Evolutionary conservation across 1,140 invertebrate genomes (phyloP).

Genomic region (Phymorhynchus buccinoides): DNA sequence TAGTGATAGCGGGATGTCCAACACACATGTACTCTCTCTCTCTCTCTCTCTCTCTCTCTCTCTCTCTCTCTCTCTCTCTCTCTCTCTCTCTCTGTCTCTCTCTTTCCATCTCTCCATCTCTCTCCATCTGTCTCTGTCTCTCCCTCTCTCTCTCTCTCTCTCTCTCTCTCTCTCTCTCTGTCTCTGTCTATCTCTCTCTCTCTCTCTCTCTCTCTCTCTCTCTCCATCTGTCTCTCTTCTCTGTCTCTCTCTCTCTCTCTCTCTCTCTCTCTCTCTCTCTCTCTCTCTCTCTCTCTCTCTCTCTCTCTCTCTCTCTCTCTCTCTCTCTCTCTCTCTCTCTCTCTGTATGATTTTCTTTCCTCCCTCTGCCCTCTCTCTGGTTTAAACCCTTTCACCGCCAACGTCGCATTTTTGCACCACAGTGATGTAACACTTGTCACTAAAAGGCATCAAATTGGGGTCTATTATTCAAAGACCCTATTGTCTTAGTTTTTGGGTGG

Average conservation of each 20-base stretch:
- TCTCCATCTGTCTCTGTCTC: background rate
- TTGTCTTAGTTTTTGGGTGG: too few species aligned
- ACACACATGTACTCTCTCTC: too few species aligned
- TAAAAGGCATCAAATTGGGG: too few species aligned
- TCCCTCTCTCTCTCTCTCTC: background rate
- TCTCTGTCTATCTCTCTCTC: background rate
- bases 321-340: background rate
- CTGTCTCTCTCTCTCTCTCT: background rate
- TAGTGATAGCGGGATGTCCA: too few species aligned
- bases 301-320: background rate
- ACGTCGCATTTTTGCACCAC: background rate
- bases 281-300: slow-evolving; percentile 1
- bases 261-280: background rate
- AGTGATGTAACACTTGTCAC: too few species aligned
- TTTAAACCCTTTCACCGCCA: background rate
- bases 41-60: background rate
- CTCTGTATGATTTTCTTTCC: background rate
- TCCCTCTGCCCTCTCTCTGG: too few species aligned
- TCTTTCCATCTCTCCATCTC: background rate
- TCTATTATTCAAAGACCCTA: too few species aligned
- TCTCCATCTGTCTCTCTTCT: background rate
- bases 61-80: too few species aligned
- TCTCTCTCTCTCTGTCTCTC: background rate
- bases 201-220: background rate
- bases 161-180: background rate